Evolutionary conservation across 2,113 vertebrate species (phyloP).

Genomic region (Phylloscopus trochiloides): DNA sequence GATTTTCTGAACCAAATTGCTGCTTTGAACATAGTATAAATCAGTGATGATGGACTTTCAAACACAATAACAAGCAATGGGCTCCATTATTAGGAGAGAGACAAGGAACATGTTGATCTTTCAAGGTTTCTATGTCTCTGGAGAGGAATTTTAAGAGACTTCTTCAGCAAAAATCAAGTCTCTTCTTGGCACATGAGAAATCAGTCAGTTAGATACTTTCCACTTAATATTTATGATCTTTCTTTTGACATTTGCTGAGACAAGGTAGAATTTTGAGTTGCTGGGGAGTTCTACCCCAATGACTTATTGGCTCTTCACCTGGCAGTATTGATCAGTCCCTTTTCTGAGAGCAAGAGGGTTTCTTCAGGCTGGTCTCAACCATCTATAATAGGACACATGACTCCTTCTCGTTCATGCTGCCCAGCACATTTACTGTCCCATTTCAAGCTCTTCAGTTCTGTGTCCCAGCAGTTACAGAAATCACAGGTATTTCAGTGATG

Average conservation of each 20-base stretch:
- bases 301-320: neutral
- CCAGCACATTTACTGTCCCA: neutral
- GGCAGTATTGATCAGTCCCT: neutral
- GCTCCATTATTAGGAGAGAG: neutral
- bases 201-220: neutral
- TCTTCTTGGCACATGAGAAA: neutral
- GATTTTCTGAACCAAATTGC: neutral
- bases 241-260: neutral
- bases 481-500: neutral
- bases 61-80: neutral
- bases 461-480: neutral
- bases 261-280: neutral
- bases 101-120: neutral
- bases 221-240: neutral
- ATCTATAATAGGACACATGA: accelerated
- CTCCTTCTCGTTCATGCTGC: neutral
- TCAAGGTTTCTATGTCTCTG: neutral
- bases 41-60: neutral
- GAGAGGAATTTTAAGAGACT: neutral
- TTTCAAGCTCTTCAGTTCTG: neutral
- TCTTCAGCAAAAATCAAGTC: neutral
- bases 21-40: neutral
- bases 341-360: neutral
- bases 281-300: neutral
- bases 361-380: neutral